A percentile compares a stretch with the other conserved stretches of the same genome.
Conservation (phyloP, 2,113 vertebrate species). For the Daphoenositta chrysoptera region DNA sequence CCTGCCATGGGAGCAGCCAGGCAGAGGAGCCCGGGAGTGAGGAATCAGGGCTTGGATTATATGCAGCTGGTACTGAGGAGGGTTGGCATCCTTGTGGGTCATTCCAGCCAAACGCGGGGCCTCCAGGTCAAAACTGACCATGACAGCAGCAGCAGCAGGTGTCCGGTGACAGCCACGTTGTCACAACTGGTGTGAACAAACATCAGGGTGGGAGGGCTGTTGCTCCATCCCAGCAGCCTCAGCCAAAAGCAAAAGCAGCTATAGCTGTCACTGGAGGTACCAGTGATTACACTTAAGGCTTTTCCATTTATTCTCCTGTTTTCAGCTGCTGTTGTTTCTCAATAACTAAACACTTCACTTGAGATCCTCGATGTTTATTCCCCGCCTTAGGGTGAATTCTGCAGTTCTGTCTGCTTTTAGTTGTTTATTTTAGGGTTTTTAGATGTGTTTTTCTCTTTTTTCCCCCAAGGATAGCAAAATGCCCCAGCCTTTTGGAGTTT, state of each 20-base stretch:
- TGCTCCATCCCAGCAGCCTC: neutral
- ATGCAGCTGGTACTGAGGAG: neutral
- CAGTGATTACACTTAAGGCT: neutral
- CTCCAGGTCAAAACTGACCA: neutral
- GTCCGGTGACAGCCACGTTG: neutral
- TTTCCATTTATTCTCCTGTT: neutral
- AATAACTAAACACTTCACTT: conserved; percentile 4
- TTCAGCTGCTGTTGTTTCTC: neutral
- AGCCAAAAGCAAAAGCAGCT: neutral
- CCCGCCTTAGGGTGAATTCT: conserved; percentile 19
- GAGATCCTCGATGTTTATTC: conserved; percentile 3
- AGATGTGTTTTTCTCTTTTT: neutral
- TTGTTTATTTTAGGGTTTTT: neutral
- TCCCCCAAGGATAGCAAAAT: neutral
- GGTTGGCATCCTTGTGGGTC: neutral
- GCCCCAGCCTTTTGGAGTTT: neutral
- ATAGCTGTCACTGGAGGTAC: neutral
- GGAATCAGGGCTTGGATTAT: neutral
- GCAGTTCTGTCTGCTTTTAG: neutral
- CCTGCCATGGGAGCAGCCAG: neutral
- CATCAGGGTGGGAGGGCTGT: neutral
- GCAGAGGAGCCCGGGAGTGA: neutral
- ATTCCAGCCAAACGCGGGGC: neutral
- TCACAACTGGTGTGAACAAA: neutral
- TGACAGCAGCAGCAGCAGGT: neutral